phyloP scores from a whole-genome alignment of 2,113 vertebrate genomes.

The pig (Sus scrofa) region T2T-Sscrofa CM000822.6:9914501-9915000 shows the following conservation, averaged over 20 bases:
- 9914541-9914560: background rate
- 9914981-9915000: background rate
- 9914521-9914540: slow-evolving; percentile 16
- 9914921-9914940: slow-evolving; percentile 65
- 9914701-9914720: slow-evolving; percentile 61
- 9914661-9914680: slow-evolving; percentile 69
- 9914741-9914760: slow-evolving; percentile 74
- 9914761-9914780: slow-evolving; percentile 80
- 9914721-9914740: slow-evolving; percentile 72
- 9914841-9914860: slow-evolving; percentile 77
- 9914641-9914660: slow-evolving; percentile 47
- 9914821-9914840: slow-evolving; percentile 74
- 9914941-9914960: slow-evolving; percentile 68
- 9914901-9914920: slow-evolving; percentile 60
- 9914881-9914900: slow-evolving; percentile 65
- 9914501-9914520: slow-evolving; percentile 55
- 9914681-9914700: slow-evolving; percentile 71
- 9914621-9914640: background rate
- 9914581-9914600: background rate
- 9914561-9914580: background rate
- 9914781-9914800: slow-evolving; percentile 80
- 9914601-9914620: background rate
- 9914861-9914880: slow-evolving; percentile 78
- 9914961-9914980: slow-evolving; percentile 59
- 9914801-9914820: slow-evolving; percentile 47